phyloP scores from a whole-genome alignment of 1,140 invertebrate genomes.

The Drosophila serrata region DNA sequence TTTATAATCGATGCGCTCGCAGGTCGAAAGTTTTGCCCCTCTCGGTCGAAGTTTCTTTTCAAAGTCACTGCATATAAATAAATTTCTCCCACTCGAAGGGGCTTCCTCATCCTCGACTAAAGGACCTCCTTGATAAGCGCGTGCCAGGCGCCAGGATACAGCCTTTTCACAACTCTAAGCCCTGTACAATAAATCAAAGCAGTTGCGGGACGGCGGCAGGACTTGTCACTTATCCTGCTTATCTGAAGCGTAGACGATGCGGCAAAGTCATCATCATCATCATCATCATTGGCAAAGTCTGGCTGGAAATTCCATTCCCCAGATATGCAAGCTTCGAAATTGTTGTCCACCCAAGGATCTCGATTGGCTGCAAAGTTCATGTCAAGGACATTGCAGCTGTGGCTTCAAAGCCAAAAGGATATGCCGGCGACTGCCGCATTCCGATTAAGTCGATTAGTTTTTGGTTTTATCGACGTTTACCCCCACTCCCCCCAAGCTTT shows the following conservation, averaged over 20 bases:
- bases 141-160: conserved; percentile 49
- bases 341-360: conserved; percentile 19
- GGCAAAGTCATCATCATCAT: conserved; percentile 68
- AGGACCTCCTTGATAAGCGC: conserved; percentile 64
- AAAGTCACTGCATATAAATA: conserved; percentile 83
- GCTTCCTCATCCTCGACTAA: background rate
- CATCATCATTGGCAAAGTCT: conserved; percentile 50
- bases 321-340: conserved; percentile 16
- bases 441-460: conserved; percentile 64
- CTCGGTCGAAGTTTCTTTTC: conserved; percentile 76
- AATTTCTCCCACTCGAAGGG: conserved; percentile 51
- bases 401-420: conserved; percentile 19
- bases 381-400: conserved; percentile 70
- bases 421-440: conserved; percentile 42
- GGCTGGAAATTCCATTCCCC: conserved; percentile 31
- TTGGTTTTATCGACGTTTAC: conserved; percentile 53
- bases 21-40: conserved; percentile 73
- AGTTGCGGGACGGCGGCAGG: conserved; percentile 19
- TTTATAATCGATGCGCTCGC: conserved; percentile 81
- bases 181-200: conserved; percentile 78
- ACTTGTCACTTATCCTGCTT: conserved; percentile 52
- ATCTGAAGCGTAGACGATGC: conserved; percentile 59
- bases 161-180: conserved; percentile 76
- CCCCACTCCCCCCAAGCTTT: conserved; percentile 33
- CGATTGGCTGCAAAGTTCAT: conserved; percentile 52